Conservation (phyloP, 2,797 vertebrate genomes). For the Periparus ater region DNA sequence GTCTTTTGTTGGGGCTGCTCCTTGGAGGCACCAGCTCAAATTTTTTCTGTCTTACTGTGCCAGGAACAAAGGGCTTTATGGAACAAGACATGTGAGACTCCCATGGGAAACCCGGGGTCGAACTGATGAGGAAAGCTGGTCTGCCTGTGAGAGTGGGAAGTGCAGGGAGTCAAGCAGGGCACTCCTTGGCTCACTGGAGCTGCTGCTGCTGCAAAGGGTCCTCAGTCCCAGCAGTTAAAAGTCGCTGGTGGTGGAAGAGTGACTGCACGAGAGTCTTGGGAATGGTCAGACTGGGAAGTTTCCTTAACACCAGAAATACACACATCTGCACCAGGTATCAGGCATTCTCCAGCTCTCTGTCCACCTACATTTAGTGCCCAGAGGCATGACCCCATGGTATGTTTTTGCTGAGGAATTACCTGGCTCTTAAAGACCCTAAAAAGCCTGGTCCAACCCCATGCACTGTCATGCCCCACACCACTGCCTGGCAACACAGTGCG, state of each 20-base stretch:
- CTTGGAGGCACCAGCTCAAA: neutral
- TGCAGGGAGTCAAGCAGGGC: neutral
- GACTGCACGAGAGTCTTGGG: neutral
- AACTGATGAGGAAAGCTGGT: neutral
- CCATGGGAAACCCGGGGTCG: neutral
- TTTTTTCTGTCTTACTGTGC: neutral
- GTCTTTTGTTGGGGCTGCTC: neutral
- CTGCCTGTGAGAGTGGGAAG: neutral
- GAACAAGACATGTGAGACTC: neutral
- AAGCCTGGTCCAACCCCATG: neutral
- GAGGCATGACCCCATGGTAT: neutral
- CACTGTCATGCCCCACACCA: rapidly evolving
- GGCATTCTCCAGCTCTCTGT: neutral
- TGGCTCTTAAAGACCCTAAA: neutral
- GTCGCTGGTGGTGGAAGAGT: neutral
- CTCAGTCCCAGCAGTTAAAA: neutral
- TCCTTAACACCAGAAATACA: neutral
- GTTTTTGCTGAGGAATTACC: neutral
- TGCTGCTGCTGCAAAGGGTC: neutral
- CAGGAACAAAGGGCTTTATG: neutral
- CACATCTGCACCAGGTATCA: neutral
- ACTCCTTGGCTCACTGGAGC: neutral
- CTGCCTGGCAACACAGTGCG: neutral
- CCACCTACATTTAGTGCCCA: neutral
- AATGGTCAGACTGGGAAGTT: neutral